Evolutionary conservation across 2,113 vertebrate genomes (phyloP).

Genomic region (Erythrocebus patas): DNA sequence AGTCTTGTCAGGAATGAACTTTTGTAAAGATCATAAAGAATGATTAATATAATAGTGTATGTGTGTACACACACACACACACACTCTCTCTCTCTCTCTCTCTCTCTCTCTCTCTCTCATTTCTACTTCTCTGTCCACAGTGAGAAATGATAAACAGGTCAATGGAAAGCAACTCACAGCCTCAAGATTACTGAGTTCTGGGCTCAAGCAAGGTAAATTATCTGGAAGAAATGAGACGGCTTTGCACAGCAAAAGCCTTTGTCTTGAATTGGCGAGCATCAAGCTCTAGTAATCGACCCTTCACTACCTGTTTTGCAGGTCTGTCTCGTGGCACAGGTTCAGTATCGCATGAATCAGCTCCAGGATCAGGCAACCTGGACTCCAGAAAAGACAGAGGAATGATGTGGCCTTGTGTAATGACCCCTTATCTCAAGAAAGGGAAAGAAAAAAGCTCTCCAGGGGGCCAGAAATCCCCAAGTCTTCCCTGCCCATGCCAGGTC

Average conservation of each 20-base stretch:
- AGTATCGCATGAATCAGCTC: constrained; percentile 97
- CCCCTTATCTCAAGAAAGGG: background rate
- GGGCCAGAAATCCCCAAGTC: background rate
- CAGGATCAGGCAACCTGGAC: constrained; percentile 92
- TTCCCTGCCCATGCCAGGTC: rapidly evolving
- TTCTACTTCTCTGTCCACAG: background rate
- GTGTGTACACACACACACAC: background rate
- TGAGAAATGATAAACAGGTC: background rate
- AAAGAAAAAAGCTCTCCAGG: background rate
- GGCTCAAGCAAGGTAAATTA: background rate
- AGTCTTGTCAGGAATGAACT: background rate
- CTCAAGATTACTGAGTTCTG: background rate
- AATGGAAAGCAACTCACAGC: background rate
- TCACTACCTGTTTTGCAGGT: constrained; percentile 89
- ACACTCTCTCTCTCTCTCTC: too few species aligned
- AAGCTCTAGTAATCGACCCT: background rate
- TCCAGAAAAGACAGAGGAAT: constrained; percentile 27
- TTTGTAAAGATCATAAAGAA: background rate
- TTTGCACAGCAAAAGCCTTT: background rate
- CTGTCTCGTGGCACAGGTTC: constrained; percentile 93
- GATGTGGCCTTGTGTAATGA: background rate
- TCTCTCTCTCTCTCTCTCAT: too few species aligned
- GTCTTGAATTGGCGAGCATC: background rate
- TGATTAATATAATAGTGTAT: background rate
- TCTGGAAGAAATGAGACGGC: background rate